Base-by-base conservation (phyloP, 2,797 vertebrate species). In the Leucoraja ocellata region DNA sequence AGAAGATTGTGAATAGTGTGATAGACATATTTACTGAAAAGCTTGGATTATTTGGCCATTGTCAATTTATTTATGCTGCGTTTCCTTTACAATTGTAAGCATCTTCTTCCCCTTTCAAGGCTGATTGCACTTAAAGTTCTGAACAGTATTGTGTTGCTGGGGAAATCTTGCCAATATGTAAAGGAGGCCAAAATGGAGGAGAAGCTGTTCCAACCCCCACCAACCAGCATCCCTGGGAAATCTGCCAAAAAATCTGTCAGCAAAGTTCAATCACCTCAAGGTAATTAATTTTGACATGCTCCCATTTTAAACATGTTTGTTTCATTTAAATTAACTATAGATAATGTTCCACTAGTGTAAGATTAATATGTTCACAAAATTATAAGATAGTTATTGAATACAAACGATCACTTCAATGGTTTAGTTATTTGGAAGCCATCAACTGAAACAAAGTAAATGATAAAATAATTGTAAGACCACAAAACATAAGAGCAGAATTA, bases 171-270 rank as follows among this genome's bases (percentile, higher is more conserved):
- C 94, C 97, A 98, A 36, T 99, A 99, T 80, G 97, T 99, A 73
- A 99, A 98, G 94, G 97, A 98, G 93, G 99, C 99, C 95, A 98
- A 98, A 94, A 99, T 99, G 98, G 99, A 99, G 94, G 98, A 98
- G 94, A 99, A 99, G 95, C 95, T 99, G 93, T 98, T 97, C 73
- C 96, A 96, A 94, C 96, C 95, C 68, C 95, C 97, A 13, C 36
- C 95, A 0, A 21, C 95, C 91, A 92, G 96, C 93, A 95, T 96
- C 2, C 97, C 98, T 11, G 97, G 98, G 94, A 98, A 97, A 93
- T 94, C 94, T 0, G 93, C 96, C 93, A 95, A 94, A 93, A 97
- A 96, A 95, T 93, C 97, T 25, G 96, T 96, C 73, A 95, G 95
- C 95, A 96, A 95, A 93, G 95, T 96, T 93, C 95, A 96, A 81